Evolutionary conservation across 2,797 vertebrate species (phyloP).

Genomic region (Enteromius unitaeniatus): DNA sequence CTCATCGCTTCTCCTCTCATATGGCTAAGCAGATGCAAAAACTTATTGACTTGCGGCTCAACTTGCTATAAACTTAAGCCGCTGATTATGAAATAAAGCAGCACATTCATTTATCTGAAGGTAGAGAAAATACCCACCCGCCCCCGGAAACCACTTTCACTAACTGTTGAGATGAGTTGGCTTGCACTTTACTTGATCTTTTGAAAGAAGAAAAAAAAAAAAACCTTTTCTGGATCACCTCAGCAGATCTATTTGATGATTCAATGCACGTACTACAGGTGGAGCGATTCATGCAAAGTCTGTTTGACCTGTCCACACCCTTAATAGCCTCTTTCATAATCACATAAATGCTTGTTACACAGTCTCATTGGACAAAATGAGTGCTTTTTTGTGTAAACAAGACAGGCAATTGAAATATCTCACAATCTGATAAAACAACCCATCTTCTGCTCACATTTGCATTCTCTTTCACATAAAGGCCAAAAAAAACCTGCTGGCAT

Average conservation of each 20-base stretch:
- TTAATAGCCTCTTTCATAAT: constrained; percentile 10
- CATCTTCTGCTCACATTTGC: neutral
- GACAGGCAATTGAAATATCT: neutral
- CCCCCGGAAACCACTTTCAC: neutral
- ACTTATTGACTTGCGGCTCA: constrained; percentile 15
- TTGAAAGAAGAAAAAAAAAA: neutral
- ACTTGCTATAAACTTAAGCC: neutral
- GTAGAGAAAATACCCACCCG: neutral
- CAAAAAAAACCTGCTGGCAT: neutral
- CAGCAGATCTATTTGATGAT: neutral
- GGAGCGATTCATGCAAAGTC: neutral
- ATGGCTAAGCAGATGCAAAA: constrained; percentile 15
- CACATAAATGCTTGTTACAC: neutral
- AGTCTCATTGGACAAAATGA: neutral
- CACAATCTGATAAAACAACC: neutral
- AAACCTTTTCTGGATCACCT: neutral
- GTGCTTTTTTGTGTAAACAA: constrained; percentile 10
- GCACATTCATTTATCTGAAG: neutral
- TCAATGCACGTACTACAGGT: neutral
- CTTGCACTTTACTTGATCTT: neutral
- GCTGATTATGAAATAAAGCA: neutral
- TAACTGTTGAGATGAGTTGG: neutral
- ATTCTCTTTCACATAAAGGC: neutral
- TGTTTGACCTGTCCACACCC: neutral
- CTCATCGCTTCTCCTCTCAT: neutral